Base-by-base conservation (phyloP, 1,140 invertebrate species). In the Micrasema longulum region DNA sequence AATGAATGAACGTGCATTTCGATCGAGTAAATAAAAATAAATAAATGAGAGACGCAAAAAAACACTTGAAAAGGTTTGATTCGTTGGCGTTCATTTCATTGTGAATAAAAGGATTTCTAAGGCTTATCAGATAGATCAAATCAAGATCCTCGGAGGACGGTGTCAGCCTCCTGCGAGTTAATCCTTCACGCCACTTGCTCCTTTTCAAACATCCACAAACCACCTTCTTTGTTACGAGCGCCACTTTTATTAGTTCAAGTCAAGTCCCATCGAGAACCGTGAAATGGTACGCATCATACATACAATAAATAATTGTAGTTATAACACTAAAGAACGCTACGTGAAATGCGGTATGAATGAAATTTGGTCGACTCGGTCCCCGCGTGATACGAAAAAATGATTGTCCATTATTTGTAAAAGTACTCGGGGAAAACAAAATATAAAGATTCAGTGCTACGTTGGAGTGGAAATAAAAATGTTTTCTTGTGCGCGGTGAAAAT, bases 101-200 rank as follows among this genome's bases (percentile, higher is more conserved):
- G n/a, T 16, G 2, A 1, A n/a, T 5, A 5, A 14, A 45, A 7
- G 18, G 18, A 45, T 45, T 6, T 4, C 18, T 45, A 45, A 6
- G 18, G n/a, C 43, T n/a, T n/a, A n/a, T n/a, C n/a, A n/a, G n/a
- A n/a, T n/a, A n/a, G n/a, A 45, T 14, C 18, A 23, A 4, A 14
- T 7, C 18, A 52, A 52, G 18, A 11, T 20, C 48, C 23, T 5
- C 52, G n/a, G 26, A 55, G 7, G n/a, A 18, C n/a, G 16, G n/a
- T 20, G 57, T 62, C 57, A 62, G 57, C 35, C 57, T 43, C 57
- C 57, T 36, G 23, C 38, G 57, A 36, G n/a, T 62, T 41, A 57
- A 62, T 62, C 57, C 57, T 62, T 62, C 57, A 62, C 57, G 57
- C 35, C 57, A 62, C 57, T 62, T 62, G 36, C 6, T n/a, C 14